Conservation (phyloP, 2,797 vertebrate species). For the Geotrypetes seraphini region DNA sequence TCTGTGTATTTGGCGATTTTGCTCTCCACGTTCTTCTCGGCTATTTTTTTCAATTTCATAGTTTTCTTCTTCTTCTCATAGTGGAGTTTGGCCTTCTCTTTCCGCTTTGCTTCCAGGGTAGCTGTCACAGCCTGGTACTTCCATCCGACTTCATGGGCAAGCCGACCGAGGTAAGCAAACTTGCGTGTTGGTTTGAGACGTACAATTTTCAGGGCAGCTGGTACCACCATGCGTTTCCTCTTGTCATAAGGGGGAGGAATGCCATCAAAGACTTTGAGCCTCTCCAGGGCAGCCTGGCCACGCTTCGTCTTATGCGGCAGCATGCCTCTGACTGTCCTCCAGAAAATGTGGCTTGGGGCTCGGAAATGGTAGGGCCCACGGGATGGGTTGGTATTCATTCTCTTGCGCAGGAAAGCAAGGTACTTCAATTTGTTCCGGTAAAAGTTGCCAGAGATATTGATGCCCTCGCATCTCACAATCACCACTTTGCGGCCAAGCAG, state of each 20-base stretch:
- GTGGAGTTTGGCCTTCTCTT: conserved; percentile 84
- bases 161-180: too few species aligned
- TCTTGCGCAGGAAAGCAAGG: conserved; percentile 81
- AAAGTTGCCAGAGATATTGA: too few species aligned
- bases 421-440: too few species aligned
- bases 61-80: too few species aligned
- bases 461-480: too few species aligned
- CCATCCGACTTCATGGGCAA: conserved; percentile 94
- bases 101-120: conserved; percentile 85
- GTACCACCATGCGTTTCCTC: conserved; percentile 90
- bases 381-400: conserved; percentile 95
- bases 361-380: conserved; percentile 90
- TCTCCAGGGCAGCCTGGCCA: conserved; percentile 83
- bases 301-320: too few species aligned
- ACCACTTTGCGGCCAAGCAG: too few species aligned
- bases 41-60: conserved; percentile 71
- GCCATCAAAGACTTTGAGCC: conserved; percentile 89
- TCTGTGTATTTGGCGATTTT: conserved; percentile 77
- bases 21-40: conserved; percentile 75
- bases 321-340: conserved; percentile 92
- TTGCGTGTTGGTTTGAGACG: too few species aligned
- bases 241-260: conserved; percentile 91
- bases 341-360: conserved; percentile 88
- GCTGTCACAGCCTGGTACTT: conserved; percentile 89
- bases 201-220: too few species aligned